Evolutionary conservation across 1,140 invertebrate genomes (phyloP), one percentile per base, ranked within the genome.

Genomic region (Conus betulinus): DNA sequence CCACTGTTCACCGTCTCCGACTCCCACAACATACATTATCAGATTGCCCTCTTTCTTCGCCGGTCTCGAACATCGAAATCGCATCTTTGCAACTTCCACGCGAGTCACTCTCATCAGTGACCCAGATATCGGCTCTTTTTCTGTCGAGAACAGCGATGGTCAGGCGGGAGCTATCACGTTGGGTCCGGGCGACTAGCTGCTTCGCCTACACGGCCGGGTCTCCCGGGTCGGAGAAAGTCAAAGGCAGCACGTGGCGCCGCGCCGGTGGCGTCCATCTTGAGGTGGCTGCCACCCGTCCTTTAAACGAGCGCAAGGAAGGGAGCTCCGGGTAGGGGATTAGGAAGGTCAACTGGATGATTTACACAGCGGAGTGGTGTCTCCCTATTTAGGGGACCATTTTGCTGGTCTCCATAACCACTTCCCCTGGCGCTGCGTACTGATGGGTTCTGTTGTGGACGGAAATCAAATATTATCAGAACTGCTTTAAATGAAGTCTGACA

Each of bases 41-140:
- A 53, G 5, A 53, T 81, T 1, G 6, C 1, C 51, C 11, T 1
- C 51, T 81, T 20, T 39, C 79, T n/a, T n/a, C n/a, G 51, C 10
- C 13, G 27, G 79, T 0, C 51, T 81, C 79, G 51, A 81, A 81
- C n/a, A 51, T 55, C n/a, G 82, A 84, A 84, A 84, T 23, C 57
- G 20, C 10, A 84, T 84, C 53, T 25, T 71, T 51, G 39, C n/a
- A n/a, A 25, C 84, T 25, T 52, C 17, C 6, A 53, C n/a, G 84
- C 17, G 63, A 86, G 84, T 86, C 84, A 86, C 63, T 63, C 84
- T 76, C 27, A 2, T 13, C n/a, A 53, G 25, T 76, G 84, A 76
- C 67, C 84, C n/a, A 86, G 84, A 86, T 74, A 86, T 86, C 67
- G 63, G 60, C 63, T 52, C 51, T 86, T 86, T 76, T 63, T 76